Conservation (phyloP, 2,797 vertebrate species). For the Erpetoichthys calabaricus region DNA sequence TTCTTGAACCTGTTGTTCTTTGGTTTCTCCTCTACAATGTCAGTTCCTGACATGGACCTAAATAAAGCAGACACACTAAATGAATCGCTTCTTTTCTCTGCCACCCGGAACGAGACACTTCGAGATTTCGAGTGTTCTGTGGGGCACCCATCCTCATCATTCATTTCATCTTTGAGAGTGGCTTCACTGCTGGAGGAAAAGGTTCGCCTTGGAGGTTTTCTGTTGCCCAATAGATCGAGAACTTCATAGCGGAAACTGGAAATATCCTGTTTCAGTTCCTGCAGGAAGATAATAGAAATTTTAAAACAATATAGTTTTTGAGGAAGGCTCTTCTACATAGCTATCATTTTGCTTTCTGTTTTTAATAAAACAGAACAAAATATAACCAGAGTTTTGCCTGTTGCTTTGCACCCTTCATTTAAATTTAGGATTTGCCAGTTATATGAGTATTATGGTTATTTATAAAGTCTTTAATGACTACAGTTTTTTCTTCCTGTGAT, state of each 20-base stretch:
- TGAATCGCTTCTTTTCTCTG: conserved; percentile 42
- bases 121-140: conserved; percentile 66
- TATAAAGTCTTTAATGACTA: no score
- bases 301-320: not conserved
- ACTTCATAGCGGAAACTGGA: conserved; percentile 94
- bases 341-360: no score
- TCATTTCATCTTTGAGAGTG: conserved; percentile 56
- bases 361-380: no score
- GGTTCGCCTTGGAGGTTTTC: conserved; percentile 72
- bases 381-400: no score
- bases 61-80: conserved; percentile 70
- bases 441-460: no score
- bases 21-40: conserved; percentile 61
- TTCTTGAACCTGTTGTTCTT: conserved; percentile 79
- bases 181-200: conserved; percentile 79
- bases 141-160: conserved; percentile 35
- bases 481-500: no score
- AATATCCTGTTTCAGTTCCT: conserved; percentile 94
- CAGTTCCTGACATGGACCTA: conserved; percentile 64
- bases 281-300: conserved; percentile 7
- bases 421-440: no score
- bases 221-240: conserved; percentile 81
- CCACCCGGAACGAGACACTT: conserved; percentile 56
- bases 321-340: not conserved
- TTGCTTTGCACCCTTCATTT: no score